These are phyloP conservation scores for Suncus etruscus DNA, from an alignment of 2,113 vertebrate species.

Conservation along the genomic window DNA sequence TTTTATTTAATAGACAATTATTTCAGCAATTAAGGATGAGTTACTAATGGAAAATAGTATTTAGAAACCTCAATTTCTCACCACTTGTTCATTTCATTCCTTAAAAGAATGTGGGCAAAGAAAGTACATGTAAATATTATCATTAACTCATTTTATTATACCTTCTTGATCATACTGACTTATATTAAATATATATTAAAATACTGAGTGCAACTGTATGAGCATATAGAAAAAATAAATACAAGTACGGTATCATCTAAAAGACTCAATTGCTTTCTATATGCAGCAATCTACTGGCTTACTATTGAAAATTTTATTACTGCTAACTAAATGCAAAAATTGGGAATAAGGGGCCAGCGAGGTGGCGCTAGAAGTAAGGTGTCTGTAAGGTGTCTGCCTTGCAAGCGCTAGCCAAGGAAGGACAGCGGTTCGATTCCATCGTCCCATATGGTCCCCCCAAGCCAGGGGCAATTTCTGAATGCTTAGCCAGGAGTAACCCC, in stretches of 20 bases:
- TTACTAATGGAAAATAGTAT: background rate
- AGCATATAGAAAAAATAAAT: background rate
- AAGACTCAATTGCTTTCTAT: background rate
- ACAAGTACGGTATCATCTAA: background rate
- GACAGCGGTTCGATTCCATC: too few relatives aligned
- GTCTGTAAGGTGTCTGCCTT: too few relatives aligned
- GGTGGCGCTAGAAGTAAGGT: too few relatives aligned
- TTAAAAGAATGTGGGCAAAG: conserved; percentile 8
- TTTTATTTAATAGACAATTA: conserved; percentile 24
- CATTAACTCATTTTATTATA: background rate
- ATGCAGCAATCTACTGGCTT: background rate
- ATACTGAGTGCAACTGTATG: background rate
- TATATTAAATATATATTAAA: conserved; percentile 11
- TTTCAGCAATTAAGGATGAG: conserved; percentile 35
- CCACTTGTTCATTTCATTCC: background rate
- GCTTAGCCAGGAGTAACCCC: too few relatives aligned
- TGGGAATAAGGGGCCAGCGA: too few relatives aligned
- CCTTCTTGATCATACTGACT: background rate
- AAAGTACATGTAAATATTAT: background rate
- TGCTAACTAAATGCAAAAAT: conserved; percentile 27
- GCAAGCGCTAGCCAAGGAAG: too few relatives aligned
- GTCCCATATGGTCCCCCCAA: too few relatives aligned
- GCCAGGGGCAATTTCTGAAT: too few relatives aligned
- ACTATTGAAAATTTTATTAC: conserved; percentile 7
- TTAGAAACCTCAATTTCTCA: conserved; percentile 38